phyloP scores from a whole-genome alignment of 2,888 invertebrate species.

The Limnephilus auricula region DNA sequence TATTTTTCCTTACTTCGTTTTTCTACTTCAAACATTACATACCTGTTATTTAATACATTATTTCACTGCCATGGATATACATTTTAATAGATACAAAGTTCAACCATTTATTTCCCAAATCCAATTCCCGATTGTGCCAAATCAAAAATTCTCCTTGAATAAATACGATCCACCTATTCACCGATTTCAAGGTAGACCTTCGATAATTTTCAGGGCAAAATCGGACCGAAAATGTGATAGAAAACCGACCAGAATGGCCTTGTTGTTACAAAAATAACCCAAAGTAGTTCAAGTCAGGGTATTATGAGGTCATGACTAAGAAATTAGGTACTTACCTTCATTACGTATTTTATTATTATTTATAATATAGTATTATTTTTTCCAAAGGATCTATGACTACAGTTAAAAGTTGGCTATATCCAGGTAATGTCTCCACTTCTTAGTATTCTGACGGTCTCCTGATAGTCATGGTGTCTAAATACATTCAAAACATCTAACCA shows the following conservation, averaged over 20 bases:
- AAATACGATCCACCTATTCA: not conserved
- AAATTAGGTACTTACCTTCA: not conserved
- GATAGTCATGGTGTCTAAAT: not conserved
- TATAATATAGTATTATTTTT: not conserved
- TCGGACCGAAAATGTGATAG: not conserved
- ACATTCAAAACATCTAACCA: not conserved
- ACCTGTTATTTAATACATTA: not conserved
- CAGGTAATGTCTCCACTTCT: not conserved
- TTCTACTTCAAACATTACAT: no score
- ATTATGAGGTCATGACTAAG: not conserved
- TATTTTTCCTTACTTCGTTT: no score
- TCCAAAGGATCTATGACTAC: no score
- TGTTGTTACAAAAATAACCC: not conserved
- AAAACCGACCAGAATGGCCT: not conserved
- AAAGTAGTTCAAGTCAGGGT: not conserved
- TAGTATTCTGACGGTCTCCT: not conserved
- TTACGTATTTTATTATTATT: not conserved
- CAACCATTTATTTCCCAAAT: not conserved
- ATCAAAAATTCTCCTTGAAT: not conserved
- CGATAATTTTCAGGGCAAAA: not conserved
- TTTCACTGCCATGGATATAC: not conserved
- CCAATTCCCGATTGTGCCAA: not conserved
- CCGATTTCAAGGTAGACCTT: not conserved
- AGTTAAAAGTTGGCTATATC: no score
- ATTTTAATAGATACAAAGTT: not conserved